Evolutionary conservation across 2,113 vertebrate genomes (phyloP).

Genomic region (Corythoichthys intestinalis): DNA sequence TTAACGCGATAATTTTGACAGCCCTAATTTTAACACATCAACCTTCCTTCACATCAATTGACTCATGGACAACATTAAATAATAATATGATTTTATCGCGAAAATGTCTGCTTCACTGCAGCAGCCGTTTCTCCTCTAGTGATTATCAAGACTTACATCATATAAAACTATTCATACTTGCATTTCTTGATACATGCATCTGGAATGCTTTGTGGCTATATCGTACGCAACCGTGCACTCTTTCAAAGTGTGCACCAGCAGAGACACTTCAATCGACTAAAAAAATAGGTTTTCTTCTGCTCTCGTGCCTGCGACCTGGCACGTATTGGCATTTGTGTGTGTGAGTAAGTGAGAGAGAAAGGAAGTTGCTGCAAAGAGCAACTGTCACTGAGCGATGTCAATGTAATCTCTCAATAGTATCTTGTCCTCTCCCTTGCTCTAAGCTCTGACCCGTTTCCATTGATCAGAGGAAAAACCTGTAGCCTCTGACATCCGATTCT

Average conservation of each 20-base stretch:
- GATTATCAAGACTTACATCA: background rate
- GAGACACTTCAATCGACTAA: constrained; percentile 11
- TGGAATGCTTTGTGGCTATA: background rate
- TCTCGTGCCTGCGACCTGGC: background rate
- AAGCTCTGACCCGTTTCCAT: constrained; percentile 73
- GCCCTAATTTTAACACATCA: background rate
- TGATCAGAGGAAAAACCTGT: constrained; percentile 77
- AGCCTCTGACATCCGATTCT: constrained; percentile 75
- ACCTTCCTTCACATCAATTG: background rate
- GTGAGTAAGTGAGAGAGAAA: constrained; percentile 21
- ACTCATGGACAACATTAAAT: background rate
- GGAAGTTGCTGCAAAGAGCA: constrained; percentile 36
- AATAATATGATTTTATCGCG: background rate
- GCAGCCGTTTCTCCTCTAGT: background rate
- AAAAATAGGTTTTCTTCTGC: background rate
- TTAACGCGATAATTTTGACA: no score
- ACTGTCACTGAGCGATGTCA: constrained; percentile 62
- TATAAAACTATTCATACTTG: background rate
- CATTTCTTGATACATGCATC: background rate
- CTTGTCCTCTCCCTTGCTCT: constrained; percentile 66
- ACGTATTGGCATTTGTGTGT: constrained; percentile 10
- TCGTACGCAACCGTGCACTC: background rate
- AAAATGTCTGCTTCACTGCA: background rate
- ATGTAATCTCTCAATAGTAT: constrained; percentile 75
- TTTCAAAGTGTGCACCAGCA: constrained; percentile 8